A percentile compares a stretch with the other conserved stretches of the same genome.
Conservation (phyloP, 2,888 invertebrate genomes). For the Zelleria hepariella region DNA sequence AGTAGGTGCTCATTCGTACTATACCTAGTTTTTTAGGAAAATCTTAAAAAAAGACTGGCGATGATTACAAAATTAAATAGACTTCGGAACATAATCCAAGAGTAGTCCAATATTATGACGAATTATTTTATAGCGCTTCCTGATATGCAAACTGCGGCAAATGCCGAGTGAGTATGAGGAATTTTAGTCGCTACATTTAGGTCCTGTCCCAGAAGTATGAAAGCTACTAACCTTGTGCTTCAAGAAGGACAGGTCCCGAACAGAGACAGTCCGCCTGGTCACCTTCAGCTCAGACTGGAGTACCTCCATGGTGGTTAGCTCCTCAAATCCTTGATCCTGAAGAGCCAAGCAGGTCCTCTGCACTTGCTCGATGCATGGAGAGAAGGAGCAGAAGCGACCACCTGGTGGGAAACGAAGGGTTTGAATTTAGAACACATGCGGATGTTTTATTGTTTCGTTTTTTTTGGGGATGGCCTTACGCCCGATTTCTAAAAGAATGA, state of each 20-base stretch:
- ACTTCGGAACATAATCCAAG: no score
- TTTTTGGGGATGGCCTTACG: no score
- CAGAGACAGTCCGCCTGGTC: conserved; percentile 74
- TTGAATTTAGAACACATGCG: neutral
- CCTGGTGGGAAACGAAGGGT: conserved; percentile 62
- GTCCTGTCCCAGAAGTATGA: no score
- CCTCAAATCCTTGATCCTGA: conserved; percentile 82
- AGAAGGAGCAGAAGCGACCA: conserved; percentile 96
- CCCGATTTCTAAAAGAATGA: neutral
- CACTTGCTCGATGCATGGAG: conserved; percentile 99
- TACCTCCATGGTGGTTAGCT: conserved; percentile 90
- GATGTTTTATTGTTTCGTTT: neutral
- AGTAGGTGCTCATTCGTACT: no score
- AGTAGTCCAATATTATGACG: no score
- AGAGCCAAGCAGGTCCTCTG: conserved; percentile 87
- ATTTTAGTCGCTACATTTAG: no score
- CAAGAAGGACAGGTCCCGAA: conserved; percentile 79
- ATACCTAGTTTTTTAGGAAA: no score
- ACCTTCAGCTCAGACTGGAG: conserved; percentile 84
- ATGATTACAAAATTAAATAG: no score
- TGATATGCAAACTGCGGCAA: no score
- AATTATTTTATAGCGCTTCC: no score
- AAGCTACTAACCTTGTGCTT: conserved; percentile 70
- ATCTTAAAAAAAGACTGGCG: no score
- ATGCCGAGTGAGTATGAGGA: no score